Evolutionary conservation across 92 coral and sea anemone genomes (phyloP).

Genomic region (Umimayanthus chanpuru): DNA sequence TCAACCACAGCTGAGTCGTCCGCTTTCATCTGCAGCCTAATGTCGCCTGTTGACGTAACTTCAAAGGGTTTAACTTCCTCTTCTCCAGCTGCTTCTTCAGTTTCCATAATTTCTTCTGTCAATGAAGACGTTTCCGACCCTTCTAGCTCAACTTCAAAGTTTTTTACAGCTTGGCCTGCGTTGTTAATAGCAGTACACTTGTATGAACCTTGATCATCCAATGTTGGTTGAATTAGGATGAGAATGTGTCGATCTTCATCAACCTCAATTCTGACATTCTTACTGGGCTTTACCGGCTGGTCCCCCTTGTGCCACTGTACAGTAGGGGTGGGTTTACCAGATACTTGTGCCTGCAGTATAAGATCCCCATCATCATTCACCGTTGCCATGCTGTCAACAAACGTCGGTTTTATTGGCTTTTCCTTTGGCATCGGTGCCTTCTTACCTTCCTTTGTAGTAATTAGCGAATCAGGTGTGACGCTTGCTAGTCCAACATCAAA

Average conservation of each 20-base stretch:
- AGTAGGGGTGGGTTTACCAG: constrained; percentile 56
- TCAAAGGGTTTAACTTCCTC: constrained; percentile 32
- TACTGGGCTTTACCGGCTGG: constrained; percentile 38
- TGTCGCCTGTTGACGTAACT: constrained; percentile 30
- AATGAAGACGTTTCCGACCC: constrained; percentile 46
- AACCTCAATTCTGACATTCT: constrained; percentile 45
- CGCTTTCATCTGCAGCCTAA: constrained; percentile 27
- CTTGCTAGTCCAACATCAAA: constrained; percentile 48
- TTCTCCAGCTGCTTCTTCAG: neutral
- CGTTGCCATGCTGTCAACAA: constrained; percentile 36
- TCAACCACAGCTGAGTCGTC: constrained; percentile 62
- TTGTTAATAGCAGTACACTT: constrained; percentile 42
- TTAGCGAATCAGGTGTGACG: neutral
- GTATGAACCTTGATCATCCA: constrained; percentile 65
- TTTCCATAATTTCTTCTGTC: constrained; percentile 26
- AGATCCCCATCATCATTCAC: constrained; percentile 54
- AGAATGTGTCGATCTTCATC: constrained; percentile 54
- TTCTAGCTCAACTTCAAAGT: constrained; percentile 77
- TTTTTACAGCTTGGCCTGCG: constrained; percentile 58
- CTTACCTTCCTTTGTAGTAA: neutral
- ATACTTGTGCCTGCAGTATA: constrained; percentile 43
- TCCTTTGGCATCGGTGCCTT: constrained; percentile 22
- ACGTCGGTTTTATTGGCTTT: constrained; percentile 33
- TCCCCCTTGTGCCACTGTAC: constrained; percentile 56
- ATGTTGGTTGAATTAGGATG: constrained; percentile 48